Evolutionary conservation across 92 coral and sea anemone species (phyloP).

Genomic region (Zoanthus sansibaricus): DNA sequence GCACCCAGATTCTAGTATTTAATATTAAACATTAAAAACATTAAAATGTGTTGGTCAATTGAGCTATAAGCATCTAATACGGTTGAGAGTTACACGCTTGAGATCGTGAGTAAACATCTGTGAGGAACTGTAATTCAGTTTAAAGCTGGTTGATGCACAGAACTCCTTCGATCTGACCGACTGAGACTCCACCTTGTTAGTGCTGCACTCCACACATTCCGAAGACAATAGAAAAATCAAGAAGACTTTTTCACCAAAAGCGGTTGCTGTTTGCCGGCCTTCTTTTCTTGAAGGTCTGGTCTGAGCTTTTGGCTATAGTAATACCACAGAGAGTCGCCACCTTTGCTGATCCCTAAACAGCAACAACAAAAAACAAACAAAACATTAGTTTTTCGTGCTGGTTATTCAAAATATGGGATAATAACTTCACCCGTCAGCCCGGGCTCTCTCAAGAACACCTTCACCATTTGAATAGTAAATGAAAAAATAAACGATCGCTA

Average conservation of each 20-base stretch:
- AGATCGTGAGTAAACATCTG: neutral
- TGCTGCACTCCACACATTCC: constrained; percentile 1
- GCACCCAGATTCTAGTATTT: no score
- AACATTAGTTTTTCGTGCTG: neutral
- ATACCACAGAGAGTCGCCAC: constrained; percentile 93
- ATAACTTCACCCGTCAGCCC: neutral
- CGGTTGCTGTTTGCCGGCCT: neutral
- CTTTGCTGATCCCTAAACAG: constrained; percentile 77
- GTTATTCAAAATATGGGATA: neutral
- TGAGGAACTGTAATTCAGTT: no score
- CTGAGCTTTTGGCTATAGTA: constrained; percentile 80
- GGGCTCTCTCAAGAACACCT: no score
- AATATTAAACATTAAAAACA: no score
- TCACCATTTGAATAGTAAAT: no score
- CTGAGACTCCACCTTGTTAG: neutral
- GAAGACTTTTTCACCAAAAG: neutral
- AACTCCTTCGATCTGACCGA: neutral
- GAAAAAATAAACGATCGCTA: no score
- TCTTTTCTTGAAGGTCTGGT: constrained; percentile 63
- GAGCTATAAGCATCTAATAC: neutral
- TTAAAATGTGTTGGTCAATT: no score
- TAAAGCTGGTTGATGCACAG: neutral
- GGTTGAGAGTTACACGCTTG: neutral
- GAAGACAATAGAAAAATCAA: neutral
- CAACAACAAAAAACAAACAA: neutral